Base-by-base conservation (phyloP, 2,797 vertebrate species). In the Lophius americanus region DNA sequence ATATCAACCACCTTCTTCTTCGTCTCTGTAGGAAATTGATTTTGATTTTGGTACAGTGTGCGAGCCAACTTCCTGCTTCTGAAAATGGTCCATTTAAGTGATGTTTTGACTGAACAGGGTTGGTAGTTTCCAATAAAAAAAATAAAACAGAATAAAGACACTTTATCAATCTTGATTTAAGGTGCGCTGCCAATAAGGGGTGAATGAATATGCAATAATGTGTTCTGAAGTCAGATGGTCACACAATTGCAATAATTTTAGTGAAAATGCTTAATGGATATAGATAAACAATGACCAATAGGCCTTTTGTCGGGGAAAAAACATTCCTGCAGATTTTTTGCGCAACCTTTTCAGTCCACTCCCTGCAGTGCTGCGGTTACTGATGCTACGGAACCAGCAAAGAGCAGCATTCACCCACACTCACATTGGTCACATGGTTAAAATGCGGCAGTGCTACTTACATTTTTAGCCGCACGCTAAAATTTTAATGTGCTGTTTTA, bases 391-490 rank as follows among this genome's bases (percentile, higher is more conserved):
- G 37, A 67, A 68, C 54, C 52, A 51, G 49, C 32, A n/a, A 41
- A 37, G 32, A 52, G 41, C 23, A 69, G 14, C 35, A 2, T 46
- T 33, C 7, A 14, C 32, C 59, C 61, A 5, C 4, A 37, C 39
- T 59, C 56, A 62, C 68, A 35, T 44, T 41, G 9, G 63, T 74
- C 65, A 76, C 59, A 23, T 72, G 46, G 54, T 23, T 7, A 42
- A 53, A 65, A 73, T 51, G 43, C 9, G 39, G 46, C 53, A 23
- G 59, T 3, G 11, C 43, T 3, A 2, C 57, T 65, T 39, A 41
- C 64, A 61, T 68, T 77, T 88, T 82, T 64, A 85, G 65, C 41
- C 56, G 60, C 43, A 10, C 53, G 51, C 58, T 65, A 46, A 76
- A 32, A 7, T 6, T 60, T 79, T 68, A 62, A 87, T 75, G 51